A percentile compares a stretch with the other conserved stretches of the same genome.
Evolutionary conservation across 2,888 invertebrate species (phyloP).

Genomic region (Eristalinus sepulchralis): DNA sequence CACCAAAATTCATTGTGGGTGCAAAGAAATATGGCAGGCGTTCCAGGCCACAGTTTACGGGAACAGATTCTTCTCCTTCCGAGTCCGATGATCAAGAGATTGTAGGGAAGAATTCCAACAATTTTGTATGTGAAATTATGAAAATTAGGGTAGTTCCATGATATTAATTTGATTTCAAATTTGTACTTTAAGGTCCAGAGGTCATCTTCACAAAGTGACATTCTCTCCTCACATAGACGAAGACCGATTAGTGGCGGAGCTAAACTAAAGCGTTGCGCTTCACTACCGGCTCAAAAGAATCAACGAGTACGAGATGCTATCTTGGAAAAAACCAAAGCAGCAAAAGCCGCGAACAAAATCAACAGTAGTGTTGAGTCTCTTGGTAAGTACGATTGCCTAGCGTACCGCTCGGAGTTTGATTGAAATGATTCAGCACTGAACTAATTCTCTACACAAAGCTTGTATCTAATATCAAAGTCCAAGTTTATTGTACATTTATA

Average conservation of each 20-base stretch:
- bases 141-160: no score
- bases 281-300: slow-evolving; percentile 81
- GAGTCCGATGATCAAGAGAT: slow-evolving; percentile 79
- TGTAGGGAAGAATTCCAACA: slow-evolving; percentile 31
- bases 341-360: slow-evolving; percentile 62
- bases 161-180: no score
- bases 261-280: slow-evolving; percentile 83
- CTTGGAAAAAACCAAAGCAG: slow-evolving; percentile 73
- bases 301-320: slow-evolving; percentile 66
- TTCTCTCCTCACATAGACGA: slow-evolving; percentile 82
- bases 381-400: slow-evolving; percentile 75
- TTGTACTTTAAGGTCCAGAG: slow-evolving; percentile 80
- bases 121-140: slow-evolving; percentile 44
- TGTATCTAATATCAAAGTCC: slow-evolving; percentile 41
- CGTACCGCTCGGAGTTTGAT: background rate
- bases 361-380: slow-evolving; percentile 80
- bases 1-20: slow-evolving; percentile 87
- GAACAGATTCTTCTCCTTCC: slow-evolving; percentile 78
- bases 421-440: slow-evolving; percentile 18
- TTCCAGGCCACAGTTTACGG: slow-evolving; percentile 84
- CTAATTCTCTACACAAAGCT: slow-evolving; percentile 45
- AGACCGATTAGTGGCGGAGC: slow-evolving; percentile 78
- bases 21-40: slow-evolving; percentile 89
- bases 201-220: slow-evolving; percentile 83
- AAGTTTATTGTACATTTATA: slow-evolving; percentile 19